Evolutionary conservation across 2,797 vertebrate species (phyloP).

Genomic region (Silurus lanzhouensis): DNA sequence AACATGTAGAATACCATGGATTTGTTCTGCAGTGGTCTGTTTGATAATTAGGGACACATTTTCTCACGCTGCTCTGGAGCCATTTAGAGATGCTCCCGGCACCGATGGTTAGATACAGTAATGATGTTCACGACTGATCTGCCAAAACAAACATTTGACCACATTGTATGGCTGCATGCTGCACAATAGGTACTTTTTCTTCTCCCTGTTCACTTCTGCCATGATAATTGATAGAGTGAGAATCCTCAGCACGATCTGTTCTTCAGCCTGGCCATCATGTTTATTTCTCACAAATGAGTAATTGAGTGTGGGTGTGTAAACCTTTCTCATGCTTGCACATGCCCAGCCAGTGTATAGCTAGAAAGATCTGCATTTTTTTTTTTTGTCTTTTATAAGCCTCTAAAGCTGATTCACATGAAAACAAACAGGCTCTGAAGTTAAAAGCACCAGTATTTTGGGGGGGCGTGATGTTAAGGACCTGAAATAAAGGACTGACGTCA

Average conservation of each 20-base stretch:
- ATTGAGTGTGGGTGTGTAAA: slow-evolving; percentile 20
- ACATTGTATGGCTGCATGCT: slow-evolving; percentile 27
- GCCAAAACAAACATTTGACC: slow-evolving; percentile 51
- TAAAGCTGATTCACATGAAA: slow-evolving; percentile 16
- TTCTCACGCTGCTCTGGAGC: slow-evolving; percentile 33
- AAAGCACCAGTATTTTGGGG: slow-evolving; percentile 29
- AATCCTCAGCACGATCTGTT: slow-evolving; percentile 32
- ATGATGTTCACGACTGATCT: slow-evolving; percentile 14
- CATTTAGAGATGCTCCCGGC: slow-evolving; percentile 52
- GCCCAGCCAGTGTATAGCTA: slow-evolving; percentile 16
- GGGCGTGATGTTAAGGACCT: slow-evolving; percentile 25
- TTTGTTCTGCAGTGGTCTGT: slow-evolving; percentile 13
- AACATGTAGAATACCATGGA: slow-evolving; percentile 12
- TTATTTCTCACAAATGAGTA: slow-evolving; percentile 49
- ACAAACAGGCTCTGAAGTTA: not conserved
- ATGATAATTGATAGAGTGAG: slow-evolving; percentile 44
- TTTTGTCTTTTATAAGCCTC: not conserved
- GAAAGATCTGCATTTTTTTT: not conserved
- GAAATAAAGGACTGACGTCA: slow-evolving; percentile 34
- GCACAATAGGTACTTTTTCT: slow-evolving; percentile 40
- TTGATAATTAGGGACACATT: slow-evolving; percentile 45
- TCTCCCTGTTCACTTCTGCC: slow-evolving; percentile 28
- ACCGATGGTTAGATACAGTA: slow-evolving; percentile 40
- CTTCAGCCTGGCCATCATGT: slow-evolving; percentile 33
- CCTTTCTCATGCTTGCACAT: not conserved